Evolutionary conservation across 2,113 vertebrate species (phyloP).

Genomic region (Fulmarus glacialis): DNA sequence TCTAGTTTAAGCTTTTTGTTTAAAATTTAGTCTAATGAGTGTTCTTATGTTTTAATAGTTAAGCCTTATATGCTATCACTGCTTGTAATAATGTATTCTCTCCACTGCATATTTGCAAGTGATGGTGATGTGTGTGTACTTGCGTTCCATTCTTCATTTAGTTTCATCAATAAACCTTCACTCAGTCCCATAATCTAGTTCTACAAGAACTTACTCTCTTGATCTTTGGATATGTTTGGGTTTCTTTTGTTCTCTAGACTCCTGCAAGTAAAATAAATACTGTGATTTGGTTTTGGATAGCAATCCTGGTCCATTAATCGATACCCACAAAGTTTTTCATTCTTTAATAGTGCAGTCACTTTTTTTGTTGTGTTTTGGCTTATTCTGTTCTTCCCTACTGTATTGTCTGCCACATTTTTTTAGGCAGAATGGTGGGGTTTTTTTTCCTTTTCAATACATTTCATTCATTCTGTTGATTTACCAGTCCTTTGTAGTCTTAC

Average conservation of each 20-base stretch:
- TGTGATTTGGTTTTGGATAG: neutral
- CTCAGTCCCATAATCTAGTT: neutral
- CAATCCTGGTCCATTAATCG: neutral
- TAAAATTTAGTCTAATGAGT: neutral
- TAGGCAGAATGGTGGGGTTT: neutral
- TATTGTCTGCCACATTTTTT: neutral
- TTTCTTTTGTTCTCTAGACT: neutral
- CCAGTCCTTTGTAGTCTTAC: constrained; percentile 37
- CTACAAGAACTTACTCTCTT: neutral
- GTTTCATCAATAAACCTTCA: neutral
- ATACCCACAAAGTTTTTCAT: neutral
- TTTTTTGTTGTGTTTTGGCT: neutral
- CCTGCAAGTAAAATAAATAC: neutral
- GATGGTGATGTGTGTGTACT: neutral
- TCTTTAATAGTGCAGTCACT: neutral
- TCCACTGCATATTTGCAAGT: neutral
- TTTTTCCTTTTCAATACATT: neutral
- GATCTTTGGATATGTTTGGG: neutral
- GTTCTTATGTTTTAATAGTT: neutral
- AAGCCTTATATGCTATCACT: neutral
- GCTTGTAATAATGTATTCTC: neutral
- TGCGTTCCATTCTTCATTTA: neutral
- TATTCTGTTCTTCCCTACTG: neutral
- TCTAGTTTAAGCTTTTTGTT: neutral
- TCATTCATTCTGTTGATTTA: constrained; percentile 48